Base-by-base conservation (phyloP, 2,888 invertebrate species). In the Acleris sparsana region DNA sequence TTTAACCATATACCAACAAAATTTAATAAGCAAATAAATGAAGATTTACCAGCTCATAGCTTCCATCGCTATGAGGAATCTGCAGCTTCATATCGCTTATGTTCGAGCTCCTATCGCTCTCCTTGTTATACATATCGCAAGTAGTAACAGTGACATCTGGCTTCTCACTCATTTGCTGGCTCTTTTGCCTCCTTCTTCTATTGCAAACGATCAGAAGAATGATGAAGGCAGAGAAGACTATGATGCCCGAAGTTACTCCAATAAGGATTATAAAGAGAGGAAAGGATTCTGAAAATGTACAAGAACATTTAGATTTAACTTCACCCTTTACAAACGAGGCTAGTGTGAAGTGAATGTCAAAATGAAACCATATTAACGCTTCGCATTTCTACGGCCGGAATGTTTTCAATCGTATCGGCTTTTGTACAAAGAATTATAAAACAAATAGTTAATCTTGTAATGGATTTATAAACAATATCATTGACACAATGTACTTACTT, bases 31-130 rank as follows among this genome's bases (percentile, higher is more conserved):
- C 4, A 39, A 39, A 39, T 39, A 39, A 39, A 3, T 39, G 39
- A 13, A 43, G 77, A 85, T 93, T 93, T 75, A 95, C 95, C 93
- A 94, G 93, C 77, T 96, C 96, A 84, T 96, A 96, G 72, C 95
- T 95, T 33, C 96, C 96, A 65, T 96, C 96, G 63, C 95, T 95
- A 17, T 97, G 97, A 48, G 97, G 94, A 69, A 98, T 94, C 84
- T 98, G 97, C 71, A 97, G 94, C 88, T 98, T 98, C 82, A 98
- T 92, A 86, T 98, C 98, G 72, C 98, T 98, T 75, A 98, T 97
- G 85, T 97, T 97, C 43, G 98, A 98, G 78, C 97, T 97, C 70
- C 97, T 94, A 83, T 98, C 98, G 67, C 97, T 97, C 82, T 96
- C 96, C 72, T 95, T 94, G 48, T 66, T 91, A 72, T 94, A 95